phyloP scores from a whole-genome alignment of 2,797 vertebrate genomes.

The Sebastes trivittatus region DNA sequence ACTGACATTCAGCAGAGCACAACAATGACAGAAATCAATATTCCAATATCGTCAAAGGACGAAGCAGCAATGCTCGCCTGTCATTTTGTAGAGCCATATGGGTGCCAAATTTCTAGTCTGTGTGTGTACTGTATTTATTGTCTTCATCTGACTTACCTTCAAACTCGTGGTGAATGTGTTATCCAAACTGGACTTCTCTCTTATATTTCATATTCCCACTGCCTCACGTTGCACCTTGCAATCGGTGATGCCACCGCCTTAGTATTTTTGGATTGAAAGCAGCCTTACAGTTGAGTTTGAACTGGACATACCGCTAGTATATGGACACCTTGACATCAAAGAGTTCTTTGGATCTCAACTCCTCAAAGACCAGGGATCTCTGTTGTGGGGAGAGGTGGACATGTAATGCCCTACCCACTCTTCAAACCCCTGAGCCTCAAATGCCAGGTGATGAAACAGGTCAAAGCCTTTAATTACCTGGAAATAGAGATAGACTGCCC shows the following conservation, averaged over 20 bases:
- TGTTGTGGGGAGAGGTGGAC: constrained; percentile 5
- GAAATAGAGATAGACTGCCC: constrained; percentile 27
- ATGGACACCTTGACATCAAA: neutral
- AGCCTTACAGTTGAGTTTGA: neutral
- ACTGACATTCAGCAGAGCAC: constrained; percentile 53
- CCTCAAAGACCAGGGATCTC: constrained; percentile 1
- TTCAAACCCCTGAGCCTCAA: constrained; percentile 21
- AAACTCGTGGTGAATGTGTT: neutral
- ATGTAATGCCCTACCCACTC: neutral
- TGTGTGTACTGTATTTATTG: neutral
- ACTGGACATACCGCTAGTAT: neutral
- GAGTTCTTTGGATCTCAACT: neutral
- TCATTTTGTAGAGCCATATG: neutral
- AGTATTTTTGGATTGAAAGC: neutral
- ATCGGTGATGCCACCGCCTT: neutral
- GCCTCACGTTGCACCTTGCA: neutral
- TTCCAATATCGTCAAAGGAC: constrained; percentile 47
- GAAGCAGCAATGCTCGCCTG: constrained; percentile 12
- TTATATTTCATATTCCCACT: neutral
- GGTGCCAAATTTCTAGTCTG: neutral
- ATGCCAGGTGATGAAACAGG: constrained; percentile 32
- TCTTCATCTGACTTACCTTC: neutral
- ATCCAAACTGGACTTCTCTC: neutral
- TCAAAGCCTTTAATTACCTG: constrained; percentile 53
- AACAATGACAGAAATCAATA: constrained; percentile 62